Conservation (phyloP, 1,140 invertebrate species). For the Brachionus rotundiformis region DNA sequence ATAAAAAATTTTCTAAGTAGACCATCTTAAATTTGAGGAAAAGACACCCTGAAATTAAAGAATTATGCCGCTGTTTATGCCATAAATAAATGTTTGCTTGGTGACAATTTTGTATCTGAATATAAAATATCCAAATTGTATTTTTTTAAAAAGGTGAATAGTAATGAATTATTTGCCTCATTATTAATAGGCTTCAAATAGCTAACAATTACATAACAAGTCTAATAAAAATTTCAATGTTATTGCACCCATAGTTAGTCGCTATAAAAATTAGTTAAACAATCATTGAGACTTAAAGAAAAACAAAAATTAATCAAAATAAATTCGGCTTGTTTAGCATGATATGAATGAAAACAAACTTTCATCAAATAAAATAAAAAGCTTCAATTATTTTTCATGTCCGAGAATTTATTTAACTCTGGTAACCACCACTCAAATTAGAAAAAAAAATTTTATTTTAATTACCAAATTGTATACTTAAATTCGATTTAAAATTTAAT, state of each 20-base stretch:
- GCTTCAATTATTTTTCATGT: not conserved
- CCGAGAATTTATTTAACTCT: not conserved
- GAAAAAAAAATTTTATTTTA: not conserved
- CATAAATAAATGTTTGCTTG: slow-evolving; percentile 4
- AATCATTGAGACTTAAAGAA: not conserved
- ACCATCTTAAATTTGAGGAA: too few relatives aligned
- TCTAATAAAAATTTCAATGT: not conserved
- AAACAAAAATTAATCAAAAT: not conserved
- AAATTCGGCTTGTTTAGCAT: not conserved
- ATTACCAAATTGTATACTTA: not conserved
- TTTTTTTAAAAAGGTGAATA: slow-evolving; percentile 2
- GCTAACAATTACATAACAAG: not conserved
- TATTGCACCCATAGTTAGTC: not conserved
- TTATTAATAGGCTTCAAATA: not conserved
- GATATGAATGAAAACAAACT: not conserved
- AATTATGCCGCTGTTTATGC: not conserved
- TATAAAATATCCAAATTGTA: not conserved
- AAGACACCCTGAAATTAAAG: too few relatives aligned
- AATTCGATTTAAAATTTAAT: not conserved
- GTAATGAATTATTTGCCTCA: not conserved
- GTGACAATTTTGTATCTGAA: not conserved
- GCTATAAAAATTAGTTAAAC: not conserved
- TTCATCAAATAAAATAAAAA: not conserved
- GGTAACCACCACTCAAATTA: not conserved
- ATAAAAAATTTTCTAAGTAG: too few relatives aligned